Evolutionary conservation across 2,113 vertebrate species (phyloP).

Genomic region (Progne subis): DNA sequence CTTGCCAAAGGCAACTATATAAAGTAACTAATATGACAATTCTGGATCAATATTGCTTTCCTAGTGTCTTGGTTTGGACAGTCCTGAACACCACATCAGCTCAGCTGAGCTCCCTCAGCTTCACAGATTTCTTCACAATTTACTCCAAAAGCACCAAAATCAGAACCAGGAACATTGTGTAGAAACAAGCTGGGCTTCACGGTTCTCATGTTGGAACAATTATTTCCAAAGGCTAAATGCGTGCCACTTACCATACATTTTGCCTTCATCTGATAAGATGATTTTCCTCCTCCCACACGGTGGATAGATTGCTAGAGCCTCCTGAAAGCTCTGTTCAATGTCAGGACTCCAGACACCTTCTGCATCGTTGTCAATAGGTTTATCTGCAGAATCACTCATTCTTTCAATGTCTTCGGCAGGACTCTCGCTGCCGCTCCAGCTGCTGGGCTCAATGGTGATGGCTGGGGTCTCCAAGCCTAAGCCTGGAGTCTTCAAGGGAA

Average conservation of each 20-base stretch:
- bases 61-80: neutral
- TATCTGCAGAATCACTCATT: conserved; percentile 98
- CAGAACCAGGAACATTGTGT: neutral
- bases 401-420: conserved; percentile 98
- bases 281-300: conserved; percentile 98
- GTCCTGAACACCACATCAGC: neutral
- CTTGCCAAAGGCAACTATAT: neutral
- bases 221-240: conserved; percentile 20
- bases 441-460: conserved; percentile 97
- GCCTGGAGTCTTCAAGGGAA: conserved; percentile 92
- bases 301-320: conserved; percentile 98
- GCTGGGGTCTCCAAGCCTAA: conserved; percentile 93
- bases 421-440: conserved; percentile 99
- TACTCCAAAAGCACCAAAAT: neutral
- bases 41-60: neutral
- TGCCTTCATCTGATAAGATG: conserved; percentile 98
- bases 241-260: conserved; percentile 98
- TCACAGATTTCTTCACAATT: neutral
- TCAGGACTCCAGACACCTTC: conserved; percentile 99
- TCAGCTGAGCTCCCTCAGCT: neutral
- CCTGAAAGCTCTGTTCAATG: conserved; percentile 99
- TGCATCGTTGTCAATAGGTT: conserved; percentile 96
- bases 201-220: neutral
- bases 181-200: neutral
- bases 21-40: neutral